Conservation (phyloP, 2,888 invertebrate species). For the Caenorhabditis panamensis region DNA sequence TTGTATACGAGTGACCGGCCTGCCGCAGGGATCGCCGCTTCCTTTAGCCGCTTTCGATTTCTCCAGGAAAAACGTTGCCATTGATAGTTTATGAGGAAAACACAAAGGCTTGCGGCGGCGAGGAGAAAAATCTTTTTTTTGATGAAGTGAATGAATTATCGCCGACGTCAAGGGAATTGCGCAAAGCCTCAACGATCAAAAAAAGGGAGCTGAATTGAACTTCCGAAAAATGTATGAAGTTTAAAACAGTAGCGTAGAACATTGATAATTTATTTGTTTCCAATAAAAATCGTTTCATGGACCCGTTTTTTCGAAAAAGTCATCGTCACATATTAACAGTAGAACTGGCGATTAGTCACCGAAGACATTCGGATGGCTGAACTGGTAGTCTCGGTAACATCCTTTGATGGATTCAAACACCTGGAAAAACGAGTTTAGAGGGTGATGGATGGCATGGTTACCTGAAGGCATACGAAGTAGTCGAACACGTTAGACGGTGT, state of each 20-base stretch:
- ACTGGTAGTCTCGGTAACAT: conserved; percentile 72
- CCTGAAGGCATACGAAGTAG: conserved; percentile 75
- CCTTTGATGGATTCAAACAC: conserved; percentile 69
- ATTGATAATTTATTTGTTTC: conserved; percentile 9
- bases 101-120: conserved; percentile 3
- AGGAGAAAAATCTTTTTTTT: neutral
- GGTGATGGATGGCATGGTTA: no score
- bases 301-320: conserved; percentile 33
- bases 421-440: conserved; percentile 41
- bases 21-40: conserved; percentile 33
- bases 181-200: neutral
- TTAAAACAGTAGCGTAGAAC: no score
- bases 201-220: neutral
- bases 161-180: no score
- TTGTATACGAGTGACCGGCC: conserved; percentile 55
- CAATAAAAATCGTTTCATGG: conserved; percentile 11
- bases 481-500: conserved; percentile 78
- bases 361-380: conserved; percentile 76
- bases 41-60: conserved; percentile 32
- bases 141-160: no score
- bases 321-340: conserved; percentile 41
- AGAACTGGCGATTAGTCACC: conserved; percentile 71
- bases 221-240: no score
- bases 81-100: conserved; percentile 18
- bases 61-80: conserved; percentile 28